Percentiles rank a stretch among this genome's conserved stretches.
Conservation (phyloP, 1,140 invertebrate species). For the Notospermus geniculatus region DNA sequence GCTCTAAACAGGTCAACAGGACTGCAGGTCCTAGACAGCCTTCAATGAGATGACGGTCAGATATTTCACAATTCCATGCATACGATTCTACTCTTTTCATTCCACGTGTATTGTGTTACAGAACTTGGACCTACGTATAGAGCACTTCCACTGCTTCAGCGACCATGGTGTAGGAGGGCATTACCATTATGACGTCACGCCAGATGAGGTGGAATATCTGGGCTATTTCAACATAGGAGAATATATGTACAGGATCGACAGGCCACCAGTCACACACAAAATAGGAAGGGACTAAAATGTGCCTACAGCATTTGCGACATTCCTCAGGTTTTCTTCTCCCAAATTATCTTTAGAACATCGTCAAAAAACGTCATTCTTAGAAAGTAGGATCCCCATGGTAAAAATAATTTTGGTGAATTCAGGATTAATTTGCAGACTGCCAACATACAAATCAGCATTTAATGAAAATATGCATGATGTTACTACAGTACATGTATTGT, state of each 20-base stretch:
- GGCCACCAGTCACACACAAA: conserved; percentile 62
- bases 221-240: conserved; percentile 82
- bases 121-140: conserved; percentile 83
- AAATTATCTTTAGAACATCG: background rate
- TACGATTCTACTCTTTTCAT: background rate
- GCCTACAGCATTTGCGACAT: no score
- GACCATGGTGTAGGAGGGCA: conserved; percentile 86
- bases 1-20: no score
- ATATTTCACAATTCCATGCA: background rate
- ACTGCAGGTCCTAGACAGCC: no score
- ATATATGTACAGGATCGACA: conserved; percentile 76
- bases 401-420: no score
- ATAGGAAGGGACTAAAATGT: conserved; percentile 53
- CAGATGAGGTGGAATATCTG: conserved; percentile 77
- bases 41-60: background rate
- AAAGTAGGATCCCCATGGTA: no score
- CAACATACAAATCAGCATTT: no score
- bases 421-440: no score
- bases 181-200: conserved; percentile 92
- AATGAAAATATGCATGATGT: no score
- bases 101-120: conserved; percentile 48
- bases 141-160: conserved; percentile 93
- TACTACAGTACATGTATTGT: no score
- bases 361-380: no score
- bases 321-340: no score